Conservation (phyloP, 2,797 vertebrate genomes). For the Antrozous pallidus region DNA sequence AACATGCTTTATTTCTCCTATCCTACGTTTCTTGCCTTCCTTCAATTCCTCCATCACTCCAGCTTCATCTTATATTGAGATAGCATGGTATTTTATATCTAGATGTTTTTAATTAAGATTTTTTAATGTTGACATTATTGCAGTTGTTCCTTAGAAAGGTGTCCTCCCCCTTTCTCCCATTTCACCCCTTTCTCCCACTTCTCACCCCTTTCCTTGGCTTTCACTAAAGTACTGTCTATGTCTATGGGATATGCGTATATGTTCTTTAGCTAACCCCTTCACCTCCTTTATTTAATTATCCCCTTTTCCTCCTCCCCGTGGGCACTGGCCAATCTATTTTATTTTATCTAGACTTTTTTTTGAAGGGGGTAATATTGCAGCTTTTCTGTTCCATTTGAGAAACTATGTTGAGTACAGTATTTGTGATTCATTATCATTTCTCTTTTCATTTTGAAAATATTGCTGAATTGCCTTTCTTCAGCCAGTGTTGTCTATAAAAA, state of each 20-base stretch:
- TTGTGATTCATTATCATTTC: not conserved
- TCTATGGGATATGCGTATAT: too few species aligned
- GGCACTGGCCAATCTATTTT: too few species aligned
- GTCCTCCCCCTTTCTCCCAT: too few species aligned
- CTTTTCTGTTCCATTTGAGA: not conserved
- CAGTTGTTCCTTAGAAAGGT: too few species aligned
- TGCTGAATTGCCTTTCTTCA: not conserved
- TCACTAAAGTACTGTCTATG: too few species aligned
- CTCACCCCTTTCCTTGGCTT: too few species aligned
- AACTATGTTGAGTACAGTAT: not conserved
- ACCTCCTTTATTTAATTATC: too few species aligned
- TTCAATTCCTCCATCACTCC: not conserved
- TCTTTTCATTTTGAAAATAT: constrained; percentile 18
- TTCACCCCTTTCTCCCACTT: too few species aligned
- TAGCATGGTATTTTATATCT: not conserved
- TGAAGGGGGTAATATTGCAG: not conserved
- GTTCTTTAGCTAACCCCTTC: too few species aligned
- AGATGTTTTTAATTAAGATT: not conserved
- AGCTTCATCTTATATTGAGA: not conserved
- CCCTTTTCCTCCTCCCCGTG: too few species aligned
- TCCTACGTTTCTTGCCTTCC: not conserved
- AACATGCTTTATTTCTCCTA: not conserved
- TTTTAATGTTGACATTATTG: too few species aligned
- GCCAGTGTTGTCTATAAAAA: not conserved
- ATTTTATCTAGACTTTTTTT: not conserved